Conservation (phyloP, 2,888 invertebrate species). For the Drosophila pegasa region DNA sequence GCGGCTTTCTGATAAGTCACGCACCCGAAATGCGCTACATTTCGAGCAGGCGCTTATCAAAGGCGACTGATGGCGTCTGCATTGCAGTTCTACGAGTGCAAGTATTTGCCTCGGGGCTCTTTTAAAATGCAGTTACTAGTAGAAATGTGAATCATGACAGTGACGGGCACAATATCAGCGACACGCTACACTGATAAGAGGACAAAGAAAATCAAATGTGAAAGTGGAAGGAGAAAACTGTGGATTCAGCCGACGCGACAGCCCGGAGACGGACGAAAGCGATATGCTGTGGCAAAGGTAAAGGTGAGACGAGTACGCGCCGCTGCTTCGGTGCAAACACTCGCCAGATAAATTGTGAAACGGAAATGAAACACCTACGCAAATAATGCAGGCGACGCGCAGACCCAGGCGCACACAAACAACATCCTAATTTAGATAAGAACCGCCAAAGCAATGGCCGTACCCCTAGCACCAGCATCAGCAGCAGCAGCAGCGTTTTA, state of each 20-base stretch:
- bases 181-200: constrained; percentile 61
- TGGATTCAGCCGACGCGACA: constrained; percentile 28
- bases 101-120: constrained; percentile 15
- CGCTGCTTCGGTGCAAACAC: constrained; percentile 59
- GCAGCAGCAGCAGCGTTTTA: constrained; percentile 47
- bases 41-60: constrained; percentile 47
- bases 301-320: constrained; percentile 52
- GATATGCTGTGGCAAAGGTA: constrained; percentile 29
- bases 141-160: constrained; percentile 58
- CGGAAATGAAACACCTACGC: constrained; percentile 84
- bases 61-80: constrained; percentile 47
- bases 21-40: constrained; percentile 58
- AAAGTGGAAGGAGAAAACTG: constrained; percentile 49
- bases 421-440: constrained; percentile 82
- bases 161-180: constrained; percentile 9
- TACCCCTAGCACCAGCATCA: constrained; percentile 15
- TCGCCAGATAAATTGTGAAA: constrained; percentile 76
- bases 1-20: constrained; percentile 67
- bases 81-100: constrained; percentile 38
- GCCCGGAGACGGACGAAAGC: constrained; percentile 18
- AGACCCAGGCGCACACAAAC: constrained; percentile 80
- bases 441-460: constrained; percentile 44
- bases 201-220: constrained; percentile 70
- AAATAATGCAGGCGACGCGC: constrained; percentile 77
- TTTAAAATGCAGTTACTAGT: constrained; percentile 60